These are phyloP conservation scores for Pseudochirops cupreus DNA, from an alignment of 2,797 vertebrate genomes.

Conservation along the genomic window DNA sequence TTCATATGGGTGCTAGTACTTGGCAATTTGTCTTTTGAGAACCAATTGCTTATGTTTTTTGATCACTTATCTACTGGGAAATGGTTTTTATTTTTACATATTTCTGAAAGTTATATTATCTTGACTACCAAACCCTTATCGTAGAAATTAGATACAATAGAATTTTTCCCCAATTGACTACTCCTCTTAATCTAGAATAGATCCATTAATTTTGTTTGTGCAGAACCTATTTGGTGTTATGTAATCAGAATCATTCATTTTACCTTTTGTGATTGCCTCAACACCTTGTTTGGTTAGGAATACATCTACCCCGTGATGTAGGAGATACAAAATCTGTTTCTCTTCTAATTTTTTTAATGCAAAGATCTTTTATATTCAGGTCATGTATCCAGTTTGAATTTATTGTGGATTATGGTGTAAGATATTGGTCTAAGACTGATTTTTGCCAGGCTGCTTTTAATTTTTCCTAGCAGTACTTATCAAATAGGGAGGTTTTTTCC, in stretches of 20 bases:
- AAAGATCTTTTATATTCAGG: not conserved
- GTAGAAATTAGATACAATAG: not conserved
- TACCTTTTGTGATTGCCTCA: not conserved
- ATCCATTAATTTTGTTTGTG: not conserved
- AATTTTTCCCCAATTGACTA: not conserved
- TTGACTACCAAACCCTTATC: not conserved
- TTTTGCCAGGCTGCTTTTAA: not conserved
- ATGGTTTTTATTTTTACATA: not conserved
- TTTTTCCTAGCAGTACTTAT: not conserved
- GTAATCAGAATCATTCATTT: not conserved
- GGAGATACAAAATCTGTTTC: not conserved
- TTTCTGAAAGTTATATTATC: not conserved
- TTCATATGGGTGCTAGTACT: not conserved
- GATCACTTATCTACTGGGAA: not conserved
- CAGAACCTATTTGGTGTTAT: not conserved
- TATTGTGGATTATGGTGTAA: constrained; percentile 1
- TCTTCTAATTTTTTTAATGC: not conserved
- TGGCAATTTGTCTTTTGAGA: not conserved
- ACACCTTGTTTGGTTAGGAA: not conserved
- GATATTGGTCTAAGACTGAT: not conserved
- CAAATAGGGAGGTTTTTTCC: not conserved
- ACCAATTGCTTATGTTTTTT: not conserved
- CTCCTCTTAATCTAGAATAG: not conserved
- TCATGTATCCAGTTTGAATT: not conserved
- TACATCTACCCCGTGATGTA: not conserved